A percentile compares a stretch with the other conserved stretches of the same genome.
These are phyloP conservation scores for Falco berigora DNA, from an alignment of 2,797 vertebrate species.

Conservation along the genomic window DNA sequence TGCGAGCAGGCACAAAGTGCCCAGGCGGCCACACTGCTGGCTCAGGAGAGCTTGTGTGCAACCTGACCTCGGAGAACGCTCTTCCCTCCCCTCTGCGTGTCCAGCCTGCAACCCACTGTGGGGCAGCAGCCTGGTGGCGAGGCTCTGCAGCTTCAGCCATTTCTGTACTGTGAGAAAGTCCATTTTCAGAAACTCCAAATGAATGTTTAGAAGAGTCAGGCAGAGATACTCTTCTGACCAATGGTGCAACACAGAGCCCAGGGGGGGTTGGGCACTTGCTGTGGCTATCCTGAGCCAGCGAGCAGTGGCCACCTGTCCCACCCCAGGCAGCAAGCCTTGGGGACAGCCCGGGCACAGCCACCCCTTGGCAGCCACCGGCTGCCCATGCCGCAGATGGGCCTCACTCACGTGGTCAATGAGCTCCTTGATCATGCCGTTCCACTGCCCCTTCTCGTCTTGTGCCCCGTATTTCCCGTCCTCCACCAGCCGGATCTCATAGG, in stretches of 20 bases:
- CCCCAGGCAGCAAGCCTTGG: background rate
- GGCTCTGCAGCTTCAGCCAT: fast-evolving
- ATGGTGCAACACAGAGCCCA: fast-evolving
- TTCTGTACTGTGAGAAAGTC: background rate
- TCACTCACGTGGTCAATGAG: conserved; percentile 97
- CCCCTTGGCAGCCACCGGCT: fast-evolving
- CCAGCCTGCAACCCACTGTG: fast-evolving
- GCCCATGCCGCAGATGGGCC: fast-evolving
- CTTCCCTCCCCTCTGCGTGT: background rate
- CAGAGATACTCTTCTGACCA: background rate
- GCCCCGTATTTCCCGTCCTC: conserved; percentile 93
- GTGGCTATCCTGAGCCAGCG: background rate
- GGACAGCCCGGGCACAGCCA: background rate
- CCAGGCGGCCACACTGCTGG: background rate
- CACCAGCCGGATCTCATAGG: conserved; percentile 92
- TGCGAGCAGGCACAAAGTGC: background rate
- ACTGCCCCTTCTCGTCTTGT: conserved; percentile 97
- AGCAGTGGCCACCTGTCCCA: background rate
- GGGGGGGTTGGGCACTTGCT: fast-evolving
- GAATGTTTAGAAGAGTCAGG: background rate
- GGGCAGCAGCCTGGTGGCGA: background rate
- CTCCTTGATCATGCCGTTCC: conserved; percentile 97
- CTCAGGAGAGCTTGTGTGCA: background rate
- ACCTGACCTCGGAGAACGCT: fast-evolving
- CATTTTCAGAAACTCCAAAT: background rate